Base-by-base conservation (phyloP, 2,888 invertebrate species). In the Camptogramma bilineatum region DNA sequence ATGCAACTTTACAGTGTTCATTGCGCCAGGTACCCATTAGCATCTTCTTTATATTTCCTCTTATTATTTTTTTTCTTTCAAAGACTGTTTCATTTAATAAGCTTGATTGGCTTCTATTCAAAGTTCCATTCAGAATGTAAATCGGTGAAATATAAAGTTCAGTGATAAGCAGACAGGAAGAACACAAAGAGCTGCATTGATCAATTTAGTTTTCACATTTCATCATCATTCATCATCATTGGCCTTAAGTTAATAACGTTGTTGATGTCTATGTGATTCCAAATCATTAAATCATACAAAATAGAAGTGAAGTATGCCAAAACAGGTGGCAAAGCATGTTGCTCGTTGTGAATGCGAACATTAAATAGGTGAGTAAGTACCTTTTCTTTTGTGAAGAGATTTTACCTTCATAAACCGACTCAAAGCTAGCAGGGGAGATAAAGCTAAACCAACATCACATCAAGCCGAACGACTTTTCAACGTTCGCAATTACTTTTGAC, bases 101-200 rank as follows among this genome's bases (percentile, higher is more conserved):
- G 9, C 55, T 47, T 47, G 55, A 48, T 56, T 55, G 55, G 55
- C 47, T 55, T 55, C 46, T 54, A 42, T 55, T 55, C 31, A 55
- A 34, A 31, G 19, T 19, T 16, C 31, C n/a, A 44, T 56, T 56
- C 47, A 48, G 55, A 56, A 55, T 55, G 18, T 17, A 28, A 46
- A 19, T 39, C n/a, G 42, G 42, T 31, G 10, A 42, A n/a, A 16
- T 4, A 39, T 39, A 1, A 16, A 31, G 31, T 31, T 31, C 31
- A 31, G 10, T 9, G 31, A 31, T 31, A 21, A 21, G 4, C 4
- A 21, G 21, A 21, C 21, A 21, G 21, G 21, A 21, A 21, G 21
- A 21, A 21, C 21, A 34, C 34, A 2, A 34, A 34, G 34, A 34
- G 21, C 21, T 21, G 2, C 21, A 21, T 21, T 3, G 21, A 21